Base-by-base conservation (phyloP, 2,888 invertebrate species). In the Thymelicus sylvestris region DNA sequence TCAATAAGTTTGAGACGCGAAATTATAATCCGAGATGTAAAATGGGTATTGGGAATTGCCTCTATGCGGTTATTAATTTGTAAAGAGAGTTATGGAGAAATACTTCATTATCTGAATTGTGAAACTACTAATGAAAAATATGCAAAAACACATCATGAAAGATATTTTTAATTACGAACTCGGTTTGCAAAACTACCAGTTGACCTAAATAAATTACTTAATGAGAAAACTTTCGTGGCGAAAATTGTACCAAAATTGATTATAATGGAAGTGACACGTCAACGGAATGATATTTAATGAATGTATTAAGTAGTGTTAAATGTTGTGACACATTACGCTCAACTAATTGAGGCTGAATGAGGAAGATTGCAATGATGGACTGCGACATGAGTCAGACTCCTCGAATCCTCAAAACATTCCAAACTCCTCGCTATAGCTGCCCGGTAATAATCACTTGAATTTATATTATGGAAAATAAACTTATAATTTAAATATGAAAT, bases 301-400 rank as follows among this genome's bases (percentile, higher is more conserved):
- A 70, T 65, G 57, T 70, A 67, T 61, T 60, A 60, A 41, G 65
- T 39, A 69, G 64, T 70, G 70, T 70, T 64, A 70, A 70, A 65
- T 50, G 65, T 64, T 65, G 69, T 15, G 50, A 65, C 69, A 65
- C 50, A 65, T 70, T 65, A 70, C 24, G 59, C 65, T 64, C 50
- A 47, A 24, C 60, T 65, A 70, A 70, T 70, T 70, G 69, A 24
- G 24, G 38, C 59, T 50, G 59, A 69, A 64, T 48, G 68, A 69
- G 63, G 63, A 47, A 69, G 57, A 63, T n/a, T 12, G 52, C 24
- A 52, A 52, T 44, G 62, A 41, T 52, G 61, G 41, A 8, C 31
- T 31, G 31, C 3, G 1, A 7, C 31, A 39, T 69, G 68, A 69
- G 44, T 69, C 68, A 69, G 57, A 7, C 62, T 41, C 50, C 10